Conservation (phyloP, 2,113 vertebrate genomes). For the Embiotoca jacksoni region DNA sequence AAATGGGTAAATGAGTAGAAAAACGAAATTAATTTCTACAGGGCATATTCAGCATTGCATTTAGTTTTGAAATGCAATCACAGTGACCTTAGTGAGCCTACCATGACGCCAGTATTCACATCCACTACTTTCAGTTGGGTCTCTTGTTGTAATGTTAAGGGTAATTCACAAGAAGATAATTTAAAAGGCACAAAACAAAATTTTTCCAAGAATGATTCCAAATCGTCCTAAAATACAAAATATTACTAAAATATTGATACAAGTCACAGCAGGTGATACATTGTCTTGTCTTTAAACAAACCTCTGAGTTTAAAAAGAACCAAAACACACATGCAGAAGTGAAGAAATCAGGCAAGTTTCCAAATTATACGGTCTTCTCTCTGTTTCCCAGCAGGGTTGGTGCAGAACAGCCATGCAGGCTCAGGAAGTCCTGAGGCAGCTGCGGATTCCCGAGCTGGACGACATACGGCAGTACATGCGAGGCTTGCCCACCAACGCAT, state of each 20-base stretch:
- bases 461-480: slow-evolving; percentile 93
- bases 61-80: no score
- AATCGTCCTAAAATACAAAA: background rate
- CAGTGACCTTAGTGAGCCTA: no score
- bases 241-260: background rate
- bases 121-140: no score
- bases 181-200: background rate
- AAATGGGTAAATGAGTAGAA: no score
- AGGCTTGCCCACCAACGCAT: slow-evolving; percentile 89
- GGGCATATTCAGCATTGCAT: no score
- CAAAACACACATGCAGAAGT: background rate
- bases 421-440: slow-evolving; percentile 91
- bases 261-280: background rate
- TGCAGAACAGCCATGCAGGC: slow-evolving; percentile 87
- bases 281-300: background rate
- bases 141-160: background rate
- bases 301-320: background rate
- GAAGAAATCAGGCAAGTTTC: background rate
- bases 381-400: slow-evolving; percentile 44
- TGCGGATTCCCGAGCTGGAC: slow-evolving; percentile 93
- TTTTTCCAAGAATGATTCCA: background rate
- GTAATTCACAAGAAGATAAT: background rate
- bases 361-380: background rate
- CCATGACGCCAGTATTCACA: no score
- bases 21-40: no score